These are phyloP conservation scores for Colossoma macropomum DNA, from an alignment of 2,113 vertebrate species.

Conservation along the genomic window DNA sequence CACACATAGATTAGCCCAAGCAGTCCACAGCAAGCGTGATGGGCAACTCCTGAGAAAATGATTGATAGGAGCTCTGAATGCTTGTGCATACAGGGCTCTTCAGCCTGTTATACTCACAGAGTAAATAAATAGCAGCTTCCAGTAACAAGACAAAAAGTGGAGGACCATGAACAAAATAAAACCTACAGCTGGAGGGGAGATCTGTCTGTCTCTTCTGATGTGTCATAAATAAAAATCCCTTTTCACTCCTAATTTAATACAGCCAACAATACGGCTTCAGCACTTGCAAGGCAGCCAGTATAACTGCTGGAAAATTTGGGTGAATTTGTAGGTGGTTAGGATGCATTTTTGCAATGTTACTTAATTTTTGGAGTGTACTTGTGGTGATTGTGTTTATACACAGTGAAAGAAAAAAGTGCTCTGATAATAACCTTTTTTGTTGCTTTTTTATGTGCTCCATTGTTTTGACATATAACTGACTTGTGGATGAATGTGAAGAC, in stretches of 20 bases:
- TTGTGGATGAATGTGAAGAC: too few species aligned
- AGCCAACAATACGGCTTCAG: conserved; percentile 2
- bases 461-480: too few species aligned
- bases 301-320: background rate
- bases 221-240: conserved; percentile 37
- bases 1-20: conserved; percentile 25
- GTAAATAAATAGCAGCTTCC: conserved; percentile 40
- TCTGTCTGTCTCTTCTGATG: conserved; percentile 28
- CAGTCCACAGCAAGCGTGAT: conserved; percentile 20
- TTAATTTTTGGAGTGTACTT: conserved; percentile 7
- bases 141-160: conserved; percentile 12
- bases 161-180: conserved; percentile 16
- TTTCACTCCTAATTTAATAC: conserved; percentile 30
- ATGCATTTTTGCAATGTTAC: background rate
- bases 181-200: conserved; percentile 18
- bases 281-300: conserved; percentile 11
- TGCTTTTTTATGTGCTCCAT: too few species aligned
- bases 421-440: too few species aligned
- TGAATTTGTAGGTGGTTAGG: conserved; percentile 23
- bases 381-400: background rate
- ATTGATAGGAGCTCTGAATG: conserved; percentile 13
- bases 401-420: too few species aligned
- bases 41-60: conserved; percentile 42
- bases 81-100: background rate
- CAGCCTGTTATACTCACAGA: conserved; percentile 35